Conservation (phyloP, 2,113 vertebrate species). For the Onychostruthus taczanowskii region DNA sequence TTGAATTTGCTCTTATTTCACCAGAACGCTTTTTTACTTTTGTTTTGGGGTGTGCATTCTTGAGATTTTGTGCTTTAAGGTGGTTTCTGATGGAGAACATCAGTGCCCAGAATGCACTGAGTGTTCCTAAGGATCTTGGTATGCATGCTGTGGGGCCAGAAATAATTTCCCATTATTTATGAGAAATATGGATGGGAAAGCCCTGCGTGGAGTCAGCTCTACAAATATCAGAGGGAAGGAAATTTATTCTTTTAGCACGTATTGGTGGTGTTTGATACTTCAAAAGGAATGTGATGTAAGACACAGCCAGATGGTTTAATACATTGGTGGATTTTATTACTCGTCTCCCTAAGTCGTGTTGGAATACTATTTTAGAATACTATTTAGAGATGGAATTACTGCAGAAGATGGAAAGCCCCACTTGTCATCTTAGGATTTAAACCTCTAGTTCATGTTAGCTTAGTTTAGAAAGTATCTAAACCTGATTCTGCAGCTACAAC, state of each 20-base stretch:
- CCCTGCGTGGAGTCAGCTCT: neutral
- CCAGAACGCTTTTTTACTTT: neutral
- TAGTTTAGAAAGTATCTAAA: neutral
- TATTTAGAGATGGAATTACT: neutral
- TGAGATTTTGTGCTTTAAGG: neutral
- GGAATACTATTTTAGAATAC: neutral
- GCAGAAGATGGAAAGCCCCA: neutral
- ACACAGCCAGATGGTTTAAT: constrained; percentile 14
- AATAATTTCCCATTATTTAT: neutral
- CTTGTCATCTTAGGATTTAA: neutral
- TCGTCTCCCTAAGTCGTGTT: neutral
- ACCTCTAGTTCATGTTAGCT: neutral
- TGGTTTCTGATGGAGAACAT: neutral
- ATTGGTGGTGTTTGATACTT: neutral
- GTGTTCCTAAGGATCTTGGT: neutral
- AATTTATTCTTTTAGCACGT: neutral
- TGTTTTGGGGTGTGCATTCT: neutral
- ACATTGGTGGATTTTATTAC: neutral
- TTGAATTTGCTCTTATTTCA: neutral
- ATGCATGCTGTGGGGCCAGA: neutral
- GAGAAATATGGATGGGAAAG: neutral
- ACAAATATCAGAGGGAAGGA: neutral
- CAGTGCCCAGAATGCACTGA: neutral
- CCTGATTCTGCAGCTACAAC: neutral
- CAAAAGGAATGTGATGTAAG: neutral